Evolutionary conservation across 2,113 vertebrate species (phyloP), one percentile per base, ranked within the genome.

Genomic region (Todiramphus saurophagus): DNA sequence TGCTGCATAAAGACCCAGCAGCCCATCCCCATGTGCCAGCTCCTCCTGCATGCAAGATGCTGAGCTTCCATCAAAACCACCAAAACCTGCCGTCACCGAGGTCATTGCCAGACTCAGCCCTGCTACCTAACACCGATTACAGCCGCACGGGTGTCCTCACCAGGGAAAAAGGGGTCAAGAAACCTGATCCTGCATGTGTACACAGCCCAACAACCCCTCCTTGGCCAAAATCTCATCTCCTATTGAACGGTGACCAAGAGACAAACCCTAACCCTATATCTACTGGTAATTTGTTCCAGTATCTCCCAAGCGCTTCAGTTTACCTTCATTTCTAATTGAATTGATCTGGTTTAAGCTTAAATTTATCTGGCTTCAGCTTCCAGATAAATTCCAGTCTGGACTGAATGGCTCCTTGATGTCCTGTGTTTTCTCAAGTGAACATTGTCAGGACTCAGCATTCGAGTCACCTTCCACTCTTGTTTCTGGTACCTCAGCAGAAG

Each of bases 71-170:
- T 1, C 31, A 6, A 55, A 79, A 63, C 16, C 56, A 28, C n/a
- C 51, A n/a, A 30, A 43, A 83, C 9, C 67, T 11, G 27, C 0
- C 0, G 25, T 3, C 60, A 58, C 8, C 0, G 0, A 70, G 41
- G 41, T n/a, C 51, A 35, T 18, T 2, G 1, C 17, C 43, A 16
- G 28, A 33, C 25, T 4, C 60, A 79, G 46, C 16, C 31, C 37
- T 1, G 4, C 11, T 9, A 76, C 60, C 73, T 35, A 70, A 75
- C 24, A 35, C 24, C 78, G 35, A 13, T 10, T 46, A 56, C 59
- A 81, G 73, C 48, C 25, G 31, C 35, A 25, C 16, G 53, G 16
- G 46, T 51, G 37, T 27, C 66, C 35, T 69, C 56, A 50, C 5
- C 55, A 46, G 35, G 24, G 37, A 8, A 63, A 72, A 91, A 58